phyloP scores from a whole-genome alignment of 2,888 invertebrate genomes.

The Rhyacophila evoluta region DNA sequence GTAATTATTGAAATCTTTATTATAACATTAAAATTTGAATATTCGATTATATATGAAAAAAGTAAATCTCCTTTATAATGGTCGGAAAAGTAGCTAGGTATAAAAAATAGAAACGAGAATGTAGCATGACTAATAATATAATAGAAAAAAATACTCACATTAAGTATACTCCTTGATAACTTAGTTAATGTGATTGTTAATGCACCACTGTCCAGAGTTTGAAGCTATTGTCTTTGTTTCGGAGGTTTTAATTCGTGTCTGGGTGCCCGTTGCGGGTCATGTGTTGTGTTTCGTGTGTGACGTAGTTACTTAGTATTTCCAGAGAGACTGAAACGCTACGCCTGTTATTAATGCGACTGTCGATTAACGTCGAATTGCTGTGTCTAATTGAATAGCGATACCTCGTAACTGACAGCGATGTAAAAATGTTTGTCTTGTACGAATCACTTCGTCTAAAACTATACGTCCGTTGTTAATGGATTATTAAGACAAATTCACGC shows the following conservation, averaged over 20 bases:
- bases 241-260: not conserved
- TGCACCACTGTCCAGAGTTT: not conserved
- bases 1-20: too few species aligned
- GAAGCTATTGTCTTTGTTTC: not conserved
- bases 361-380: slow-evolving; percentile 5
- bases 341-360: slow-evolving; percentile 5
- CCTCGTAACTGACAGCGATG: not conserved
- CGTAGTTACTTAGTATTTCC: not conserved
- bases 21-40: too few species aligned
- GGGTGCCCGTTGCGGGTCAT: not conserved
- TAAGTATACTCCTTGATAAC: too few species aligned
- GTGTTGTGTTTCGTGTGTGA: not conserved
- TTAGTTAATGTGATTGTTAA: too few species aligned
- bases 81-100: too few species aligned
- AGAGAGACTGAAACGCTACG: not conserved
- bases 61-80: too few species aligned
- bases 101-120: too few species aligned
- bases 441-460: not conserved
- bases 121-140: too few species aligned
- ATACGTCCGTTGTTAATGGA: not conserved
- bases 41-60: too few species aligned
- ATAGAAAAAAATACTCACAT: too few species aligned
- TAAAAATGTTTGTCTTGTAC: not conserved
- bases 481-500: not conserved
- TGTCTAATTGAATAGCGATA: not conserved